Percentiles rank a stretch among this genome's conserved stretches.
These are phyloP conservation scores for Drosophila varians DNA, from an alignment of 1,140 invertebrate genomes.

Conservation along the genomic window DNA sequence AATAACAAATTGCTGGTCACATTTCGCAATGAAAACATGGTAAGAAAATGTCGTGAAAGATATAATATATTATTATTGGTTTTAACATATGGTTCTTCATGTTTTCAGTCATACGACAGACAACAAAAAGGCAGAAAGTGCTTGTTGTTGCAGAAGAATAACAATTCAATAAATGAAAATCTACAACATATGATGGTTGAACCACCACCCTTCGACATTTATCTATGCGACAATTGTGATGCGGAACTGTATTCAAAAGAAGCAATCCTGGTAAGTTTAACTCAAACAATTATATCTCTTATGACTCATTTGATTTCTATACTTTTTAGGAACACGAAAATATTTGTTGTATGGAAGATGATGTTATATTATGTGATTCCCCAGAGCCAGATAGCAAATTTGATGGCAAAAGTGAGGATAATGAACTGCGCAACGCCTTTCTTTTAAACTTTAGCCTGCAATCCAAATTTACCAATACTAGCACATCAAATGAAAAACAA, in stretches of 20 bases:
- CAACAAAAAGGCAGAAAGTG: slow-evolving; percentile 72
- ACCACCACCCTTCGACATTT: slow-evolving; percentile 87
- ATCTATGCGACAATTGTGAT: slow-evolving; percentile 90
- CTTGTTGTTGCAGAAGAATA: slow-evolving; percentile 71
- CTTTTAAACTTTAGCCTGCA: slow-evolving; percentile 77
- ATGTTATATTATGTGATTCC: slow-evolving; percentile 82
- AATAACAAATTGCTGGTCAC: slow-evolving; percentile 88
- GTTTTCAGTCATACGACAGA: slow-evolving; percentile 77
- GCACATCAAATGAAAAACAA: slow-evolving; percentile 48
- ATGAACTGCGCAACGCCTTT: slow-evolving; percentile 71
- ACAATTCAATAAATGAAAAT: slow-evolving; percentile 78
- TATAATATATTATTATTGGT: neutral
- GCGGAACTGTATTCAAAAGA: slow-evolving; percentile 85
- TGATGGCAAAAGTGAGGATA: slow-evolving; percentile 59
- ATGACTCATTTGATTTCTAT: neutral
- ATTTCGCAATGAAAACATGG: slow-evolving; percentile 90
- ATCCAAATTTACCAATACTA: slow-evolving; percentile 41
- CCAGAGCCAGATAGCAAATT: slow-evolving; percentile 61
- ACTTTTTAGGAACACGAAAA: slow-evolving; percentile 85
- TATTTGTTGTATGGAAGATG: slow-evolving; percentile 83
- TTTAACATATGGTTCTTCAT: neutral
- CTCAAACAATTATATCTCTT: neutral
- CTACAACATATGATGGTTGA: slow-evolving; percentile 84
- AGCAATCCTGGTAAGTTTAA: slow-evolving; percentile 85
- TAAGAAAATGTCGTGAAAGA: slow-evolving; percentile 57